phyloP scores from a whole-genome alignment of 2,797 vertebrate genomes.

The Pelobates cultripes region DNA sequence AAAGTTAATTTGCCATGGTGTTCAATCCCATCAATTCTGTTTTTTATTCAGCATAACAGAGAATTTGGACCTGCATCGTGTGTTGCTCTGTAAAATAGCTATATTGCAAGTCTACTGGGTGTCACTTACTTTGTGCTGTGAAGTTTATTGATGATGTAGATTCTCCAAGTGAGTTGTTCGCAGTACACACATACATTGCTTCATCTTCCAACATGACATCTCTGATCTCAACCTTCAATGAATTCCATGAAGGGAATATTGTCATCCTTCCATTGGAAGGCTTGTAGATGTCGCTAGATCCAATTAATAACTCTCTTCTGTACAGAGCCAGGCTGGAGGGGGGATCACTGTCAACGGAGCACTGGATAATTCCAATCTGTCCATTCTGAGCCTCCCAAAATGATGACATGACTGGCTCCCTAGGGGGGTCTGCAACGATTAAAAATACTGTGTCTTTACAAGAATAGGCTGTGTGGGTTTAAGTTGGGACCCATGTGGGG shows the following conservation, averaged over 20 bases:
- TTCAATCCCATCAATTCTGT: too few relatives aligned
- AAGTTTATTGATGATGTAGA: constrained; percentile 53
- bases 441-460: background rate
- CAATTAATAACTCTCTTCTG: constrained; percentile 7
- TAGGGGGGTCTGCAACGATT: constrained; percentile 61
- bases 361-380: constrained; percentile 65
- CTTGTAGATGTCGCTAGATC: constrained; percentile 49
- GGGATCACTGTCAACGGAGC: constrained; percentile 68
- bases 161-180: constrained; percentile 62
- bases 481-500: too few relatives aligned
- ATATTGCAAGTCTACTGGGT: too few relatives aligned
- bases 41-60: too few relatives aligned
- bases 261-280: constrained; percentile 37
- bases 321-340: constrained; percentile 61
- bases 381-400: constrained; percentile 61
- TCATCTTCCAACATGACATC: constrained; percentile 67
- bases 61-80: too few relatives aligned
- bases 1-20: too few relatives aligned
- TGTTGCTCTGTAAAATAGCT: too few relatives aligned
- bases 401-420: constrained; percentile 58
- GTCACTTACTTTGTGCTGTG: constrained; percentile 67
- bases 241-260: constrained; percentile 53
- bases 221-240: constrained; percentile 65
- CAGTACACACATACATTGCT: constrained; percentile 66
- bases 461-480: too few relatives aligned